These are phyloP conservation scores for Tridacna gigas DNA, from an alignment of 2,888 invertebrate species.

Conservation along the genomic window DNA sequence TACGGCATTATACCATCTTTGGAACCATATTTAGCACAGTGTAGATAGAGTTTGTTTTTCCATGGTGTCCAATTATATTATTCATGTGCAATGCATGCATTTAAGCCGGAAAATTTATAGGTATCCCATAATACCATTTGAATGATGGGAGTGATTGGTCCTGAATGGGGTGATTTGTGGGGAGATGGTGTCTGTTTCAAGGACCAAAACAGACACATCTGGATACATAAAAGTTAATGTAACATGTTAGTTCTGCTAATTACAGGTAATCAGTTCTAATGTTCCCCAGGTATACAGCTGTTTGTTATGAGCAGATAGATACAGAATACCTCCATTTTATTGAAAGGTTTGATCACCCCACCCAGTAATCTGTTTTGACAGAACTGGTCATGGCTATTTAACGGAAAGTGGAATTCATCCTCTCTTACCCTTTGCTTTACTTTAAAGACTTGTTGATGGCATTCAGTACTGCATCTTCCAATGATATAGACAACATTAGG, in stretches of 20 bases:
- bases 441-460: too few species aligned
- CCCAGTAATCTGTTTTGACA: conserved; percentile 37
- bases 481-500: too few species aligned
- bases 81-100: too few species aligned
- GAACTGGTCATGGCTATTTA: conserved; percentile 13
- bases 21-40: too few species aligned
- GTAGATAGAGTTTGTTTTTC: too few species aligned
- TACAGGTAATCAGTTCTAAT: conserved; percentile 49
- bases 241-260: conserved; percentile 58
- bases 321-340: conserved; percentile 11
- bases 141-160: too few species aligned
- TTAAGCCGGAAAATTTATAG: too few species aligned
- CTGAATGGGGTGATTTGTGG: too few species aligned
- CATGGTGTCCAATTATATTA: too few species aligned
- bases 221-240: conserved; percentile 53
- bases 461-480: too few species aligned
- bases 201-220: conserved; percentile 38
- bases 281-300: conserved; percentile 55
- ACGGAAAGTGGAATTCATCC: neutral
- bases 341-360: conserved; percentile 23
- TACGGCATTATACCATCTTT: too few species aligned
- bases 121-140: too few species aligned
- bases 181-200: conserved; percentile 2
- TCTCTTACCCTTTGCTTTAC: neutral
- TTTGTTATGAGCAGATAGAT: conserved; percentile 22